Evolutionary conservation across 2,888 invertebrate species (phyloP).

Genomic region (Thecophora atra): DNA sequence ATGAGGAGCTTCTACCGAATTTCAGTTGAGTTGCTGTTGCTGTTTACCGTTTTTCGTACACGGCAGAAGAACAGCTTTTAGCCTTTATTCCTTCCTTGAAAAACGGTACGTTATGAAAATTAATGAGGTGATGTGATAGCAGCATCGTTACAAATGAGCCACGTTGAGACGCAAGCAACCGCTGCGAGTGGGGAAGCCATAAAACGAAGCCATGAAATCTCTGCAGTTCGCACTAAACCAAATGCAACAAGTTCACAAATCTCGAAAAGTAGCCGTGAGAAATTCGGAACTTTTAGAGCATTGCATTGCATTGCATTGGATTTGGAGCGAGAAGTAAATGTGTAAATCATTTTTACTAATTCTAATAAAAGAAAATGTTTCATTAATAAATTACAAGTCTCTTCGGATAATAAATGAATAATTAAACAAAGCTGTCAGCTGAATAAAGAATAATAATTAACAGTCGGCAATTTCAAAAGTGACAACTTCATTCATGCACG

Average conservation of each 20-base stretch:
- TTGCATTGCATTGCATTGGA: background rate
- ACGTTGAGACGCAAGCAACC: background rate
- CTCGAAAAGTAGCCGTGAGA: background rate
- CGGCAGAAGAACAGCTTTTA: no score
- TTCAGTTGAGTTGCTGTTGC: no score
- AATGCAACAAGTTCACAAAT: background rate
- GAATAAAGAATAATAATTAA: no score
- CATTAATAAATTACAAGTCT: background rate
- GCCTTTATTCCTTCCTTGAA: no score
- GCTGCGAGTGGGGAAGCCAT: background rate
- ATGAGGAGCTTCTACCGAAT: no score
- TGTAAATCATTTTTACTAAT: background rate
- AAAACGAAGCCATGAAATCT: slow-evolving; percentile 14
- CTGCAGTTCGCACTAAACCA: slow-evolving; percentile 14
- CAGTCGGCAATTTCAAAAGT: no score
- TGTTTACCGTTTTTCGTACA: no score
- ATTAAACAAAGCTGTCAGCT: no score
- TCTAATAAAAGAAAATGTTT: slow-evolving; percentile 1
- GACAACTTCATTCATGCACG: no score
- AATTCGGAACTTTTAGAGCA: background rate
- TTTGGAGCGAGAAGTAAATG: background rate
- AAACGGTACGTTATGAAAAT: background rate
- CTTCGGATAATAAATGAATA: no score
- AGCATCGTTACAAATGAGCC: background rate
- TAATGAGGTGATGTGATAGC: slow-evolving; percentile 6